Base-by-base conservation (phyloP, 1,140 invertebrate species). In the Drosophila teissieri region DNA sequence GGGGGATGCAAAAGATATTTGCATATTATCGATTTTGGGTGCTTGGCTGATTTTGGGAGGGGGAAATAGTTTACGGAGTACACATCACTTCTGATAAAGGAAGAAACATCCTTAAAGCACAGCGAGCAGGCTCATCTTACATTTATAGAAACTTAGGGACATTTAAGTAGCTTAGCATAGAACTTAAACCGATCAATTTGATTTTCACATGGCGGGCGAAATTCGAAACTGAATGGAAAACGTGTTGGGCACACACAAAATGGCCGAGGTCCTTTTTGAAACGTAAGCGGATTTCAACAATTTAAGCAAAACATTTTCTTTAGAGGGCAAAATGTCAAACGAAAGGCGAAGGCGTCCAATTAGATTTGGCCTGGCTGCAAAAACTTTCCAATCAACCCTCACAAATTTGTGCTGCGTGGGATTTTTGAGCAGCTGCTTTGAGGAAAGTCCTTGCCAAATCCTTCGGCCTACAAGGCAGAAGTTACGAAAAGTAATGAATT, bases 401-500 rank as follows among this genome's bases (percentile, higher is more conserved):
- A 70, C 19, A 19, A 19, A 15, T 48, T 64, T 55, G 22, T 60
- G n/a, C 63, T 74, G 63, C 80, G 80, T 83, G 80, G 80, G 80
- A 83, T 84, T 84, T 84, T 84, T 58, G 48, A 83, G 75, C 80
- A 83, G 69, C 82, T 84, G 80, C 76, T 42, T 53, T 37, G 19
- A 36, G 8, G n/a, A 12, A 37, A 22, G 24, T 42, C 54, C 60
- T 62, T 39, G 1, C n/a, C 14, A 5, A 39, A 15, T 67, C 42
- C 57, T 63, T 48, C 15, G 15, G 17, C n/a, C 24, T 37, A 54
- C 61, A 80, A 54, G 56, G 44, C 75, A 57, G 48, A 57, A 83
- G 75, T 84, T 84, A 80, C 84, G 70, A 83, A 84, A 84, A 64
- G 69, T 79, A 84, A 83, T 84, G 80, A 83, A 83, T 80, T 80